phyloP scores from a whole-genome alignment of 1,140 invertebrate genomes.

The Acromyrmex heyeri region DNA sequence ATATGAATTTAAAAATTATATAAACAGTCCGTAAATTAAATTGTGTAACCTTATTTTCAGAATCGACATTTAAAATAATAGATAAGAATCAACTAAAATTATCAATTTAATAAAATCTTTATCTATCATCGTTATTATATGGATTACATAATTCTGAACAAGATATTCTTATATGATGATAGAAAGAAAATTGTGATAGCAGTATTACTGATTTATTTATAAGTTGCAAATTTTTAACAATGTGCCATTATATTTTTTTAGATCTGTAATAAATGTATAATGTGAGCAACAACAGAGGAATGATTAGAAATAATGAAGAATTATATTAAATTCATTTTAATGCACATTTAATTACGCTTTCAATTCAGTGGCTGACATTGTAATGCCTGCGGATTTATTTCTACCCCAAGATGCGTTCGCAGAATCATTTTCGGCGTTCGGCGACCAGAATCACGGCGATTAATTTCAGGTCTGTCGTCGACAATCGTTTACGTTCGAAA shows the following conservation, averaged over 20 bases:
- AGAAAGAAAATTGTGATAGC: background rate
- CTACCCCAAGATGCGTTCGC: background rate
- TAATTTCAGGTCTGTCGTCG: constrained; percentile 78
- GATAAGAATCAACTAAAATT: too few relatives aligned
- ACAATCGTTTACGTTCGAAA: constrained; percentile 82
- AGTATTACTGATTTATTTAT: background rate
- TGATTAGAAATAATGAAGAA: background rate
- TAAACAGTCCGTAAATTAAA: too few relatives aligned
- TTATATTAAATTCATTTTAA: constrained; percentile 8
- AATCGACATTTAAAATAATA: too few relatives aligned
- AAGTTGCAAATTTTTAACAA: background rate
- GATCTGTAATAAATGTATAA: background rate
- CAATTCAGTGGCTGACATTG: background rate
- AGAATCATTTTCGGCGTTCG: constrained; percentile 32
- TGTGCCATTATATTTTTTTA: background rate
- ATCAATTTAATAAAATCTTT: too few relatives aligned
- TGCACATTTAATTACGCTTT: constrained; percentile 2
- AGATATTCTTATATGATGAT: background rate
- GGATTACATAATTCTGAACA: background rate
- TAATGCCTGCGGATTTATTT: background rate
- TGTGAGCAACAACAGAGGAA: background rate
- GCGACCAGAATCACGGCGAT: constrained; percentile 73
- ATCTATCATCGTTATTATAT: too few relatives aligned
- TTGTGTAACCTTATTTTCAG: too few relatives aligned
- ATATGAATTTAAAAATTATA: too few relatives aligned